phyloP scores from a whole-genome alignment of 2,888 invertebrate species.

The Tenthredo distinguenda region DNA sequence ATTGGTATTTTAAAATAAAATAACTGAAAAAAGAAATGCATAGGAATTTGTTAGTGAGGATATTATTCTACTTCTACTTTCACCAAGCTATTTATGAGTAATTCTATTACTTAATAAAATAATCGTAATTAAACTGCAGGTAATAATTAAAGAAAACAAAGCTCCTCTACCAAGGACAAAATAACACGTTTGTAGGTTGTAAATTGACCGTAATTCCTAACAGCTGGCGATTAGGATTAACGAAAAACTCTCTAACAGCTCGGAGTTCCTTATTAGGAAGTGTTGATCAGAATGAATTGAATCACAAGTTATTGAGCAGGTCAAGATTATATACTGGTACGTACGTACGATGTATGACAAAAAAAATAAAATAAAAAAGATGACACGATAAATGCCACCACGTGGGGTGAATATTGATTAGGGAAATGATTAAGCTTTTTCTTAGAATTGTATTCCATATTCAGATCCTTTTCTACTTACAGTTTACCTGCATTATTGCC shows the following conservation, averaged over 20 bases:
- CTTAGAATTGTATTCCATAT: background rate
- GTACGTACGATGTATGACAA: constrained; percentile 52
- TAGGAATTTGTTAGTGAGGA: background rate
- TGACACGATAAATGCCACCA: background rate
- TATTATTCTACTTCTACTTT: background rate
- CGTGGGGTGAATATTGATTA: background rate
- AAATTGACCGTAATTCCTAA: background rate
- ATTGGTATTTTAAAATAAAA: background rate
- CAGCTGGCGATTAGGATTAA: background rate
- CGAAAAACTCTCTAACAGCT: background rate
- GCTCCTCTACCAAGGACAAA: constrained; percentile 16
- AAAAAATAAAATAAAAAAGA: background rate
- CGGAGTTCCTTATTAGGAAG: constrained; percentile 34
- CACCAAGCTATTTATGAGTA: background rate
- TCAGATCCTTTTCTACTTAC: background rate
- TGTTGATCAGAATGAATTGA: constrained; percentile 26
- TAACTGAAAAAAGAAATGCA: background rate
- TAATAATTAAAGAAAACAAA: background rate
- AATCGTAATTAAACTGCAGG: background rate
- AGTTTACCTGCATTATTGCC: constrained; percentile 52
- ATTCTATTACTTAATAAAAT: background rate
- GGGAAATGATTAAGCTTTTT: background rate
- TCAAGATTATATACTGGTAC: constrained; percentile 60
- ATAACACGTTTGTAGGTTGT: background rate
- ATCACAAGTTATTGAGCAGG: constrained; percentile 66